Conservation (phyloP, 2,113 vertebrate species). For the Corydoras maculifer region DNA sequence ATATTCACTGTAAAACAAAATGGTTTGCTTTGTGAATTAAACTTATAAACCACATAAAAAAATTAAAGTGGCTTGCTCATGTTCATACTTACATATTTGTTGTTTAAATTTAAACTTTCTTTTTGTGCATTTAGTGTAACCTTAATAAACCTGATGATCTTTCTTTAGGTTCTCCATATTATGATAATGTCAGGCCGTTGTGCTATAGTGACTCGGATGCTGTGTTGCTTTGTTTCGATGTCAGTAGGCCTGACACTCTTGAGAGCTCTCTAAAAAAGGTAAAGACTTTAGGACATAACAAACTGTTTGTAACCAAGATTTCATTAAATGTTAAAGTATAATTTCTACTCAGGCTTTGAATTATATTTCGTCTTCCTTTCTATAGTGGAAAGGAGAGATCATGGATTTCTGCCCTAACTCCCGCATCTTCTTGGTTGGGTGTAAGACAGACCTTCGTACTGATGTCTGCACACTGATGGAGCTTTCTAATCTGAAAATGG, state of each 20-base stretch:
- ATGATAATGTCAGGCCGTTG: conserved; percentile 90
- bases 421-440: conserved; percentile 83
- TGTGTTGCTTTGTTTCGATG: conserved; percentile 86
- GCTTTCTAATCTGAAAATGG: conserved; percentile 87
- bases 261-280: conserved; percentile 89
- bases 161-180: conserved; percentile 85
- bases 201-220: conserved; percentile 95
- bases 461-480: conserved; percentile 95
- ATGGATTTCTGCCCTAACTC: conserved; percentile 87
- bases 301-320: neutral
- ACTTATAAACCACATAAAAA: no score
- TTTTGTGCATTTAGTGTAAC: neutral
- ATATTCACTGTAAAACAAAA: no score
- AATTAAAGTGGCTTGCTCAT: no score
- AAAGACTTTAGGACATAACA: neutral
- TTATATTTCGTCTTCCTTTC: neutral
- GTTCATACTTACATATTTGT: no score
- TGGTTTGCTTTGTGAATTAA: no score
- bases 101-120: neutral
- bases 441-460: conserved; percentile 86
- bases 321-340: no score
- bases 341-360: no score
- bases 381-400: conserved; percentile 90
- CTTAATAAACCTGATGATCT: neutral
- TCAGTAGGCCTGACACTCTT: conserved; percentile 85